phyloP scores from a whole-genome alignment of 2,888 invertebrate genomes.

The Leptopilina syphax region DNA sequence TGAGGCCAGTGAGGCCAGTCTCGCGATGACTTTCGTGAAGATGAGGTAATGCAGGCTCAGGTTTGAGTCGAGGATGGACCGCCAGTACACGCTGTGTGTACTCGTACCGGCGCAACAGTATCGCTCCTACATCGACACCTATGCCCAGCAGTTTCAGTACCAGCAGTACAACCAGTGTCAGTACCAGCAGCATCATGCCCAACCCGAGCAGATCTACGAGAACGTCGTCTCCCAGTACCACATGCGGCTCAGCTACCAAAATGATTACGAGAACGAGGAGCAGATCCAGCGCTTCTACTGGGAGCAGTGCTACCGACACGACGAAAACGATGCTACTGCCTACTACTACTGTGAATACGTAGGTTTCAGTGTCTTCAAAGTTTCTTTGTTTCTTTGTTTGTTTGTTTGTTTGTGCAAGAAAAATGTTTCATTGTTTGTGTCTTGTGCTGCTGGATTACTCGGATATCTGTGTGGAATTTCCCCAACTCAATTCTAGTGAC shows the following conservation, averaged over 20 bases:
- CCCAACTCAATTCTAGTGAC: too few species aligned
- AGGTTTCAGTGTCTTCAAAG: slow-evolving; percentile 58
- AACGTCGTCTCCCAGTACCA: slow-evolving; percentile 74
- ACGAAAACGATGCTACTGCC: slow-evolving; percentile 74
- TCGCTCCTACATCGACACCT: slow-evolving; percentile 71
- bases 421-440: too few species aligned
- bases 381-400: background rate
- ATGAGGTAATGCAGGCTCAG: slow-evolving; percentile 68
- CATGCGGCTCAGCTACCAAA: slow-evolving; percentile 76
- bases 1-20: slow-evolving; percentile 73
- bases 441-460: too few species aligned
- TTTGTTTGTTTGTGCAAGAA: too few species aligned
- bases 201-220: slow-evolving; percentile 72
- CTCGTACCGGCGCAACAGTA: slow-evolving; percentile 76
- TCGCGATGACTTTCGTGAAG: slow-evolving; percentile 75
- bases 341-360: slow-evolving; percentile 76
- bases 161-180: slow-evolving; percentile 50
- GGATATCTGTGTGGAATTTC: too few species aligned
- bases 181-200: slow-evolving; percentile 52
- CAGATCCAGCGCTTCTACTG: slow-evolving; percentile 75
- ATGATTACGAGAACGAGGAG: slow-evolving; percentile 75
- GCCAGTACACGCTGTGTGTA: slow-evolving; percentile 76
- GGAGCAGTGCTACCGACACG: slow-evolving; percentile 74
- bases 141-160: slow-evolving; percentile 59
- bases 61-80: slow-evolving; percentile 69